Conservation (phyloP, 2,888 invertebrate species). For the Scaptomyza reducta region DNA sequence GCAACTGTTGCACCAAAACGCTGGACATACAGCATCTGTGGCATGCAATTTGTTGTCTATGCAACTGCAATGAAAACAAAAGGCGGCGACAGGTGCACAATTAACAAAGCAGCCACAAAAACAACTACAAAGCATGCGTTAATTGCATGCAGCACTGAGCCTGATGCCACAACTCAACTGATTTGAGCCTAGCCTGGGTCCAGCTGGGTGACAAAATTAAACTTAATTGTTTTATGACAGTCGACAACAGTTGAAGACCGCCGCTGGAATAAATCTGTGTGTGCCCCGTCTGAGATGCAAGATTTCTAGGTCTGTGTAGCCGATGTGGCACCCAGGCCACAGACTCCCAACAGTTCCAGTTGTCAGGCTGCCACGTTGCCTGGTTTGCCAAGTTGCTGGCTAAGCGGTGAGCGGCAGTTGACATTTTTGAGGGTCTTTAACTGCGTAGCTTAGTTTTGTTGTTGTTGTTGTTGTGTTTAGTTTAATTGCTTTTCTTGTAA, state of each 20-base stretch:
- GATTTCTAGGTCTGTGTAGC: conserved; percentile 62
- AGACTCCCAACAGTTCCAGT: conserved; percentile 51
- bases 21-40: conserved; percentile 29
- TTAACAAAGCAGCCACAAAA: conserved; percentile 49
- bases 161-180: conserved; percentile 17
- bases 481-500: conserved; percentile 79
- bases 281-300: background rate
- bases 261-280: conserved; percentile 25
- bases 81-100: conserved; percentile 79
- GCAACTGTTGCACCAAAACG: conserved; percentile 37
- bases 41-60: conserved; percentile 44
- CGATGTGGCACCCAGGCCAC: conserved; percentile 53
- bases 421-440: conserved; percentile 79
- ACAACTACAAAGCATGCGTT: conserved; percentile 73
- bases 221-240: conserved; percentile 81
- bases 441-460: conserved; percentile 62
- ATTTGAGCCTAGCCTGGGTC: conserved; percentile 17
- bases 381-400: background rate
- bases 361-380: background rate
- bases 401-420: conserved; percentile 60
- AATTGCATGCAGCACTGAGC: conserved; percentile 52
- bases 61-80: conserved; percentile 49
- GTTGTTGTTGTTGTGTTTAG: conserved; percentile 31
- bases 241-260: conserved; percentile 45
- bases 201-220: conserved; percentile 74